A percentile compares a stretch with the other conserved stretches of the same genome.
Evolutionary conservation across 2,797 vertebrate genomes (phyloP).

Genomic region (Spinus olivaceus): DNA sequence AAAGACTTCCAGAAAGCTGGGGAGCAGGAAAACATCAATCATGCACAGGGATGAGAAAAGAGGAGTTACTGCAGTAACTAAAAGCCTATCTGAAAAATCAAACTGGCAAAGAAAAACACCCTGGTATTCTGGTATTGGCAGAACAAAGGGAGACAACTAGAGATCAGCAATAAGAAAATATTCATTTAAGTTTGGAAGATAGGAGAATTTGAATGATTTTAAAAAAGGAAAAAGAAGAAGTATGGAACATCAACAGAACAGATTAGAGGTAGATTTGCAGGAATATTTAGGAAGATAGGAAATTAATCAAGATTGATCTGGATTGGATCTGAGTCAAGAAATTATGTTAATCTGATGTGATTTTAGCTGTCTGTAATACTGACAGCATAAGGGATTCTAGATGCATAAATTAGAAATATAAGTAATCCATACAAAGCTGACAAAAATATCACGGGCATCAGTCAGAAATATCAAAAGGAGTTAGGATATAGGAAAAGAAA

Average conservation of each 20-base stretch:
- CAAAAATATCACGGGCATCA: neutral
- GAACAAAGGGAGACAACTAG: neutral
- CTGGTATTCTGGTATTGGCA: neutral
- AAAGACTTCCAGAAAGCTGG: neutral
- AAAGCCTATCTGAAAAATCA: neutral
- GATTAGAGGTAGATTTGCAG: neutral
- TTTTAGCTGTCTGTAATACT: neutral
- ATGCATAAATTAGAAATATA: neutral
- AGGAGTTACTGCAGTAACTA: neutral
- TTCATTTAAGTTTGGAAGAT: neutral
- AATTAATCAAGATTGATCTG: neutral
- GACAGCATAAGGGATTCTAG: neutral
- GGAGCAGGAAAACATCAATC: neutral
- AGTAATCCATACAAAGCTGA: neutral
- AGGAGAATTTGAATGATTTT: neutral
- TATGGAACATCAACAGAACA: neutral
- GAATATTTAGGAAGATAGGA: neutral
- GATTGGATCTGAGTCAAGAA: neutral
- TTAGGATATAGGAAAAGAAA: neutral
- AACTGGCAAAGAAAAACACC: neutral
- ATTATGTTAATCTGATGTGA: neutral
- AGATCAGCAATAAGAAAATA: neutral
- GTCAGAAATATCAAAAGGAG: neutral
- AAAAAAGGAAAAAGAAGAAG: neutral
- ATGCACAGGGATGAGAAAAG: neutral